Conservation (phyloP, 2,888 invertebrate genomes). For the Tachina grossa region DNA sequence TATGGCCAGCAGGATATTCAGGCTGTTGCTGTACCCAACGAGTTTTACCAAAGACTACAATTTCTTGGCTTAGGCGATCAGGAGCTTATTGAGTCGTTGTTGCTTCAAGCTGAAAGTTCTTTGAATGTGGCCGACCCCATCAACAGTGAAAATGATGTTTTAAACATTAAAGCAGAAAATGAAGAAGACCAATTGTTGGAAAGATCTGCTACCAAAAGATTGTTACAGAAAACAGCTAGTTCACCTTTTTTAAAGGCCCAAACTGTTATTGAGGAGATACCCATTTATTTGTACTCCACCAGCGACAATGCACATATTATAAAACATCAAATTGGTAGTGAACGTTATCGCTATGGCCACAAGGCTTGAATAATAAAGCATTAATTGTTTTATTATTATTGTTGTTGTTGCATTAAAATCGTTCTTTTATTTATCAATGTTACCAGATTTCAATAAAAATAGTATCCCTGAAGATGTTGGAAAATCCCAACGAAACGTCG, state of each 20-base stretch:
- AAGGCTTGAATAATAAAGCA: slow-evolving; percentile 18
- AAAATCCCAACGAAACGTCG: too few relatives aligned
- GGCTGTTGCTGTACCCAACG: slow-evolving; percentile 79
- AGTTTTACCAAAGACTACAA: slow-evolving; percentile 78
- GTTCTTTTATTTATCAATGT: too few relatives aligned
- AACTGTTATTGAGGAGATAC: slow-evolving; percentile 78
- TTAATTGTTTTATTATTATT: too few relatives aligned
- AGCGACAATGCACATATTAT: slow-evolving; percentile 59
- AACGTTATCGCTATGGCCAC: slow-evolving; percentile 71
- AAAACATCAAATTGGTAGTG: slow-evolving; percentile 58
- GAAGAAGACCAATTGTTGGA: slow-evolving; percentile 77
- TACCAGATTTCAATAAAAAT: too few relatives aligned
- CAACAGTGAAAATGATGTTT: slow-evolving; percentile 75
- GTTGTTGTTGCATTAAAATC: too few relatives aligned
- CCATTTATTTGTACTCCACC: slow-evolving; percentile 39
- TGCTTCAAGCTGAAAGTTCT: slow-evolving; percentile 75
- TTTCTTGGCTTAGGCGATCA: slow-evolving; percentile 76
- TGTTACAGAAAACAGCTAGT: slow-evolving; percentile 19
- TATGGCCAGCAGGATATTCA: slow-evolving; percentile 80
- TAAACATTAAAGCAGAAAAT: slow-evolving; percentile 72
- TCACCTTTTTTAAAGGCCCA: slow-evolving; percentile 74
- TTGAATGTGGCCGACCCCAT: slow-evolving; percentile 71
- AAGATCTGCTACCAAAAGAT: slow-evolving; percentile 56
- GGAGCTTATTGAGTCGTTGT: slow-evolving; percentile 77
- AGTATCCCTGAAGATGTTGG: too few relatives aligned